Evolutionary conservation across 2,113 vertebrate species (phyloP), one percentile per base, ranked within the genome.

Genomic region (Gavia stellata): DNA sequence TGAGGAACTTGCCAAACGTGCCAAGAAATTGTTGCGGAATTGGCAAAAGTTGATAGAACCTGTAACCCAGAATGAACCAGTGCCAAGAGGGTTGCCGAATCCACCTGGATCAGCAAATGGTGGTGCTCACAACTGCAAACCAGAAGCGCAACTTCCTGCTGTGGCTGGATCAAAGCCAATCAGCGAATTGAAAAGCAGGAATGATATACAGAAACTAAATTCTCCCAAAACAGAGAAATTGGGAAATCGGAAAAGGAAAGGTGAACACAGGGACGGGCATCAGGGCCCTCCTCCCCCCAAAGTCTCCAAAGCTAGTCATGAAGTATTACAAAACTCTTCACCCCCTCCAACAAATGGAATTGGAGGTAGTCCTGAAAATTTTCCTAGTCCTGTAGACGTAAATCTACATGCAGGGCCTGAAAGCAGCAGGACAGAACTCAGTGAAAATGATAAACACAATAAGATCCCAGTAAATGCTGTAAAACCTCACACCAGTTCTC

Each of bases 31-130:
- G 80, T 96, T 99, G 71, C 97, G 99, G 66, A 99, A 97, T 96
- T 99, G 99, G 99, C 99, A 99, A 94, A 99, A 99, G 95, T 97
- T 99, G 49, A 99, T 99, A 3, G 99, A 99, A 92, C 99, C 99
- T 0, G 98, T 97, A 3, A 98, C 97, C 38, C 98, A 97, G 91
- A 98, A 88, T 25, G 99, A 99, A 47, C 88, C 93, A 3, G 95
- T 98, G 34, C 97, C 98, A 62, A 98, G 98, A 62, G 98, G 98
- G 44, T 74, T 98, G 94, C 95, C 98, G 0, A 98, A 97, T 34
- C 88, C 98, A 1, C 97, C 99, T 0, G 98, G 99, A 5, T 99
- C 99, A 5, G 99, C 98, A 31, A 99, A 99, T 1, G 98, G 98
- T 12, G 98, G 98, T 2, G 97, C 97, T 56, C 98, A 98, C 95